Evolutionary conservation across 2,888 invertebrate genomes (phyloP).

Genomic region (Scaptomyza caliginosa): DNA sequence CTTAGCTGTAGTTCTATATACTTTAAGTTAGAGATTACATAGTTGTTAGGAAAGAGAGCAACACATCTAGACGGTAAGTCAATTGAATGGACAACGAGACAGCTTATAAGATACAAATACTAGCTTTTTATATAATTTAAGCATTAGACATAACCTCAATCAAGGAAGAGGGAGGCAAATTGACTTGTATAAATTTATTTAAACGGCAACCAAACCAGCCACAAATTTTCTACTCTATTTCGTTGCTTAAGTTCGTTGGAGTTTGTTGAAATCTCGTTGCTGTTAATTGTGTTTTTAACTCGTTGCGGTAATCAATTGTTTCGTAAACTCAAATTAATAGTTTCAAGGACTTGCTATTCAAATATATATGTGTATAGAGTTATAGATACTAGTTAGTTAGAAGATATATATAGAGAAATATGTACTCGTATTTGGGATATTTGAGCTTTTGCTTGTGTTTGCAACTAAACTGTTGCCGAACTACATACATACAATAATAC

Average conservation of each 20-base stretch:
- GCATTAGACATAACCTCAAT: conserved; percentile 5
- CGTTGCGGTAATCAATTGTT: too few relatives aligned
- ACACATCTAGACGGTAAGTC: conserved; percentile 4
- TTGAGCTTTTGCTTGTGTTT: conserved; percentile 32
- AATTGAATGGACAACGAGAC: conserved; percentile 11
- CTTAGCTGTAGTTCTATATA: neutral
- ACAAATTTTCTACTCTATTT: neutral
- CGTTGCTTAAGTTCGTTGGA: neutral
- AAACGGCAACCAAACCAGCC: conserved; percentile 4
- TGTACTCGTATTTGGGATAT: conserved; percentile 18
- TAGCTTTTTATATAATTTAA: conserved; percentile 7
- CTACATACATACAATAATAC: conserved; percentile 4
- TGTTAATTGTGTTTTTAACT: neutral
- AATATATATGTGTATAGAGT: conserved; percentile 7
- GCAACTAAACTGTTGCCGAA: conserved; percentile 19
- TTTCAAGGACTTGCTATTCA: neutral
- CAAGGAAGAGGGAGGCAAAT: conserved; percentile 14
- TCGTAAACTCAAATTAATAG: neutral
- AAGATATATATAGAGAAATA: conserved; percentile 18
- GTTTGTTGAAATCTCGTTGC: neutral
- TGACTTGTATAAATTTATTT: conserved; percentile 29
- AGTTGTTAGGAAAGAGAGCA: conserved; percentile 11
- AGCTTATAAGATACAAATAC: neutral
- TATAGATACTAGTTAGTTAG: conserved; percentile 1
- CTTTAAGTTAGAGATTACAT: neutral